Conservation (phyloP, 2,797 vertebrate genomes). For the Poeciliopsis infans region DNA sequence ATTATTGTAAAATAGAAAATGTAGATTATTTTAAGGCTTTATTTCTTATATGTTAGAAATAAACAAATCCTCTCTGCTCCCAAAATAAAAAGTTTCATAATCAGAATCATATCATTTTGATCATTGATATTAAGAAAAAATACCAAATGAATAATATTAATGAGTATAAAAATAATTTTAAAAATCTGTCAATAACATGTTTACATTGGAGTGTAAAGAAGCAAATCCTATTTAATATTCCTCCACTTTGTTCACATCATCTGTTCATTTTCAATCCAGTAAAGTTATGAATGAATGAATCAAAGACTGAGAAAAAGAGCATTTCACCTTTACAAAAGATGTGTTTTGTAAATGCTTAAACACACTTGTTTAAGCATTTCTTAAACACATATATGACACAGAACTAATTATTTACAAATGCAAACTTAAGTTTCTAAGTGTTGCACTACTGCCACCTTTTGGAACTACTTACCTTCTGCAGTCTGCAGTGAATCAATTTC, state of each 20-base stretch:
- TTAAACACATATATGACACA: not conserved
- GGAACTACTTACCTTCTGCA: not conserved
- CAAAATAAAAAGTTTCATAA: not conserved
- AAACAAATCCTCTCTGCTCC: not conserved
- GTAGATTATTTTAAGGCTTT: not conserved
- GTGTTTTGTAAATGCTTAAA: no score
- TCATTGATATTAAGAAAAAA: not conserved
- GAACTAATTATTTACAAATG: not conserved
- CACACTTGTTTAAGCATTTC: no score
- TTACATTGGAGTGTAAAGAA: not conserved
- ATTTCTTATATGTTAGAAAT: not conserved
- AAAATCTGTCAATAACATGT: not conserved
- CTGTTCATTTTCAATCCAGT: not conserved
- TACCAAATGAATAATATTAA: not conserved
- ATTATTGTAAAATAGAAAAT: not conserved
- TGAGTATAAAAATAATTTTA: not conserved
- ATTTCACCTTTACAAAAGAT: not conserved
- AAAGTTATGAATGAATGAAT: not conserved
- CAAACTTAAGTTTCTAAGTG: not conserved
- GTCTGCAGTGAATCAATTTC: not conserved
- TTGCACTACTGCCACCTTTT: not conserved
- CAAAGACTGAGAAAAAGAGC: not conserved
- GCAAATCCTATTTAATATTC: not conserved
- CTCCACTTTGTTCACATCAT: not conserved
- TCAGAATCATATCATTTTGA: not conserved